A percentile compares a stretch with the other conserved stretches of the same genome.
Conservation (phyloP, 2,888 invertebrate genomes). For the Hemaris fuciformis region DNA sequence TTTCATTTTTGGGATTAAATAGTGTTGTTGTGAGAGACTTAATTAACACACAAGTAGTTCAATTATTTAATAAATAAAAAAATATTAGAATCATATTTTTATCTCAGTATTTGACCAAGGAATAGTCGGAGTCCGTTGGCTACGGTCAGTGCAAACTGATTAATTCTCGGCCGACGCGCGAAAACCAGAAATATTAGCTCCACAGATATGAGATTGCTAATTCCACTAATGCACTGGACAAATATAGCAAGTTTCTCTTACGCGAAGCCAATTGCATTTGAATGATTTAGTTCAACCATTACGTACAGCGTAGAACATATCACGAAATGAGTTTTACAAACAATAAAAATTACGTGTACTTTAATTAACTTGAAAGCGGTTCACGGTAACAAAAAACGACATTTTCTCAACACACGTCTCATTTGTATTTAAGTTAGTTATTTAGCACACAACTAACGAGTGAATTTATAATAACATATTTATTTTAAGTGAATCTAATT, state of each 20-base stretch:
- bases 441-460: too few relatives aligned
- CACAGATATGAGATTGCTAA: constrained; percentile 77
- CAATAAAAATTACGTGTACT: background rate
- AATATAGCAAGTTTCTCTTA: constrained; percentile 63
- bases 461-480: too few relatives aligned
- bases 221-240: constrained; percentile 78
- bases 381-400: background rate
- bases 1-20: too few relatives aligned
- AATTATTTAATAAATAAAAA: too few relatives aligned
- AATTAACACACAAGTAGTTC: too few relatives aligned
- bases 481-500: too few relatives aligned
- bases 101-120: constrained; percentile 1
- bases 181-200: constrained; percentile 74
- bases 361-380: background rate
- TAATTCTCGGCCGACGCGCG: constrained; percentile 68
- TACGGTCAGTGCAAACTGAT: constrained; percentile 63
- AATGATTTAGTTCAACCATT: constrained; percentile 37
- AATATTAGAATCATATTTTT: background rate
- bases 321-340: background rate
- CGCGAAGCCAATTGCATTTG: constrained; percentile 49
- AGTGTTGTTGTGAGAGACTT: too few relatives aligned
- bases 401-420: background rate
- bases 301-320: background rate
- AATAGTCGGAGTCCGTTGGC: constrained; percentile 22
- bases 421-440: too few relatives aligned